phyloP scores from a whole-genome alignment of 30 jellyfish, hydroid and myxozoan species.

The Pelagia noctiluca region DNA sequence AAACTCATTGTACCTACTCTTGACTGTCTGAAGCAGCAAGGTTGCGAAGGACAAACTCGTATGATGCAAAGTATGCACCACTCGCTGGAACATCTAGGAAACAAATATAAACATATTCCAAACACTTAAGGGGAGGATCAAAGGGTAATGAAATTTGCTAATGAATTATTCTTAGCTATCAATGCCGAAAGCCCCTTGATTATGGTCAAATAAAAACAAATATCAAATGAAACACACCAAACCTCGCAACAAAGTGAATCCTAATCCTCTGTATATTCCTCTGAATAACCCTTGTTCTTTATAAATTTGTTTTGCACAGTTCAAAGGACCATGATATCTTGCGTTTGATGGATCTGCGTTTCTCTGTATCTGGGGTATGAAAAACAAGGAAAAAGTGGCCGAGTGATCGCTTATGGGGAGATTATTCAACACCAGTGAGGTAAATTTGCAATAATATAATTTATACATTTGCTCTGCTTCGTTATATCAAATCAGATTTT shows the following conservation, averaged over 20 bases:
- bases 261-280: conserved; percentile 72
- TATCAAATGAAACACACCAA: neutral
- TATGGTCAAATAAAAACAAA: too few species aligned
- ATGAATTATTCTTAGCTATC: neutral
- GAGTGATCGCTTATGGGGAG: too few species aligned
- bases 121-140: neutral
- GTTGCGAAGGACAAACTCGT: conserved; percentile 32
- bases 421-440: too few species aligned
- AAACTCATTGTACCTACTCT: conserved; percentile 32
- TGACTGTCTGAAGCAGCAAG: conserved; percentile 33
- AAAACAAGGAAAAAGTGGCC: too few species aligned
- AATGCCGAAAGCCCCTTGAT: too few species aligned
- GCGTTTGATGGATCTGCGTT: conserved; percentile 47
- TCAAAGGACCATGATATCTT: conserved; percentile 64
- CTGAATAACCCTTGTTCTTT: conserved; percentile 56
- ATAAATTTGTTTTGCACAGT: conserved; percentile 52
- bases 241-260: conserved; percentile 73
- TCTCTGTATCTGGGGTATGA: conserved; percentile 35
- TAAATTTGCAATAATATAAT: too few species aligned
- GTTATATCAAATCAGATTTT: too few species aligned
- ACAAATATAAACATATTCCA: neutral
- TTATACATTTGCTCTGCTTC: too few species aligned
- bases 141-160: neutral
- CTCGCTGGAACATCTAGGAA: conserved; percentile 64
- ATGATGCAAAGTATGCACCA: conserved; percentile 50